Base-by-base conservation (phyloP, 2,113 vertebrate genomes). In the Hucho hucho region DNA sequence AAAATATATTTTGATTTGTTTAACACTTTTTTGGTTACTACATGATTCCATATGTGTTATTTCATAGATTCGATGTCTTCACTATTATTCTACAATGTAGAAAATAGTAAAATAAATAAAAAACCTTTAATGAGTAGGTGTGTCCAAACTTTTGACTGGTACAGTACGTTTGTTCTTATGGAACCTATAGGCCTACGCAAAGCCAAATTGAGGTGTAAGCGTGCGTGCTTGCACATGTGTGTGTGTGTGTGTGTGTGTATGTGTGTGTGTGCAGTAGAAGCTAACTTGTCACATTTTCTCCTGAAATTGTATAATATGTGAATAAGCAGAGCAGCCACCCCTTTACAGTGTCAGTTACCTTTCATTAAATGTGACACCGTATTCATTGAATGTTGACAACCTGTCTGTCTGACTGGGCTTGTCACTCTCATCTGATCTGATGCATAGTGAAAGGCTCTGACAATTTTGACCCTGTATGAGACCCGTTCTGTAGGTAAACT, bases 311-410 rank as follows among this genome's bases (percentile, higher is more conserved):
- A 56, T 56, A 14, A 56, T 56, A 20, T 56, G 53, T 56, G 53
- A 20, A 56, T 56, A 56, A 56, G 53, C 53, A 56, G 53, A 56
- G 53, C 53, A 14, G 16, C 53, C 53, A 56, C 53, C 12, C 63
- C 26, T 29, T 64, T 16, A 20, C 25, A 64, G 11, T 26, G 37
- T 65, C 64, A 29, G 64, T 28, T 65, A 28, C 26, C 64, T 65
- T 65, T 65, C 64, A 65, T 65, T 28, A 65, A 13, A 65, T 65
- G 64, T 65, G 64, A 65, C 64, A 65, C 64, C 6, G 13, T 14
- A 14, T 2, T 65, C 26, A 13, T 28, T 24, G 26, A 25, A 65
- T 25, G 64, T 28, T 28, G 64, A 65, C 64, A 65, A 65, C 24
- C 26, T 28, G 25, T 65, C 64, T 16, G 24, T 29, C 26, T 65